Evolutionary conservation across 2,113 vertebrate species (phyloP).

Genomic region (Casuarius casuarius): DNA sequence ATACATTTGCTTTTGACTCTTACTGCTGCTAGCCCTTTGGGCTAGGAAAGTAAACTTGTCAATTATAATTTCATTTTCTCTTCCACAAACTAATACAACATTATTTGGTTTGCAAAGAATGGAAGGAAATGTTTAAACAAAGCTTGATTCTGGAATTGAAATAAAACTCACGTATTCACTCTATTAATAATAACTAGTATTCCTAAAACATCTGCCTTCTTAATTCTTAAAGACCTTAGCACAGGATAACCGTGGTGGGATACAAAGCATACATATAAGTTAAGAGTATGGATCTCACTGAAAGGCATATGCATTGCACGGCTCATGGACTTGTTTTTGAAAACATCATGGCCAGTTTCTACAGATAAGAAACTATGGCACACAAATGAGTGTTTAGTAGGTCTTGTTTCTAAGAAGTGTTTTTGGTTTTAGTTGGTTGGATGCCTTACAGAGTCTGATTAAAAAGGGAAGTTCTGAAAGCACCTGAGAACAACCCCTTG

Average conservation of each 20-base stretch:
- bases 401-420: not conserved
- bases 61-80: conserved; percentile 9
- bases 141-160: not conserved
- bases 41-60: not conserved
- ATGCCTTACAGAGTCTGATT: not conserved
- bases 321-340: not conserved
- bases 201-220: not conserved
- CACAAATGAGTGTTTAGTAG: not conserved
- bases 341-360: not conserved
- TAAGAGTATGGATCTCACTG: not conserved
- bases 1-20: not conserved
- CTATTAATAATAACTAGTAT: not conserved
- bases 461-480: not conserved
- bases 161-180: not conserved
- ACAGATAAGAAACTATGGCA: not conserved
- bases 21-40: not conserved
- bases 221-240: not conserved
- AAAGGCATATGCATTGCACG: not conserved
- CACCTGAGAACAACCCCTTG: not conserved
- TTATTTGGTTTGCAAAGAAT: not conserved
- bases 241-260: not conserved
- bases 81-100: not conserved
- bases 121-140: conserved; percentile 17
- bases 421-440: not conserved
- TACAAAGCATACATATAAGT: not conserved